Conservation (phyloP, 2,113 vertebrate genomes). For the Hiodon tergisus region DNA sequence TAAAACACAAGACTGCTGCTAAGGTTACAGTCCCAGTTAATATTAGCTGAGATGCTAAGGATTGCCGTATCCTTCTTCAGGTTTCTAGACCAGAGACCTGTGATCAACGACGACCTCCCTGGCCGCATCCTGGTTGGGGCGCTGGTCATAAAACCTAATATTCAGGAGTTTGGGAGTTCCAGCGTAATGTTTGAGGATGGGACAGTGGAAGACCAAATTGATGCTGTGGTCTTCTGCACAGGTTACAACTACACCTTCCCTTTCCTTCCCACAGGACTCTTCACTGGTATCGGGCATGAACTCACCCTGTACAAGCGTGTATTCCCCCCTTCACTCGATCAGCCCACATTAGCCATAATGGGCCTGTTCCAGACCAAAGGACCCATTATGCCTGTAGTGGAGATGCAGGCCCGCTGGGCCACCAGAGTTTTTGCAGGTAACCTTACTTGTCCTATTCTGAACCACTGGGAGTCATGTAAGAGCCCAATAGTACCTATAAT, state of each 20-base stretch:
- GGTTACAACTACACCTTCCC: slow-evolving; percentile 75
- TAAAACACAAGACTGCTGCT: slow-evolving; percentile 33
- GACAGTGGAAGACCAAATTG: slow-evolving; percentile 71
- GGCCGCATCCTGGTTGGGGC: slow-evolving; percentile 72
- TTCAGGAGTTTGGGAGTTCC: slow-evolving; percentile 65
- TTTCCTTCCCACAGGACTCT: slow-evolving; percentile 65
- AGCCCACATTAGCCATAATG: slow-evolving; percentile 73
- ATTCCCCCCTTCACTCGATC: slow-evolving; percentile 70
- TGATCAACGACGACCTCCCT: slow-evolving; percentile 78
- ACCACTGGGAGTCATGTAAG: too few relatives aligned
- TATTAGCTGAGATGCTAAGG: not conserved
- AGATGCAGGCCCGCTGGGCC: slow-evolving; percentile 86
- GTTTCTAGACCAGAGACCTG: slow-evolving; percentile 46
- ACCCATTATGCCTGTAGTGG: slow-evolving; percentile 73
- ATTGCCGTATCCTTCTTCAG: slow-evolving; percentile 44
- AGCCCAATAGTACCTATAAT: too few relatives aligned
- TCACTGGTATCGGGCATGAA: slow-evolving; percentile 58
- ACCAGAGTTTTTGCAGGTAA: slow-evolving; percentile 76
- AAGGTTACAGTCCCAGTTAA: not conserved
- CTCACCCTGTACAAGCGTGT: slow-evolving; percentile 69
- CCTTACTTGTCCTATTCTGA: not conserved
- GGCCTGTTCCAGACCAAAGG: slow-evolving; percentile 71
- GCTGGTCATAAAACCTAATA: slow-evolving; percentile 68
- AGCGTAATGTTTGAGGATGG: slow-evolving; percentile 76
- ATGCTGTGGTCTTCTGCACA: slow-evolving; percentile 78